These are phyloP conservation scores for Bombus ignitus DNA, from an alignment of 1,140 invertebrate species.

Conservation along the genomic window DNA sequence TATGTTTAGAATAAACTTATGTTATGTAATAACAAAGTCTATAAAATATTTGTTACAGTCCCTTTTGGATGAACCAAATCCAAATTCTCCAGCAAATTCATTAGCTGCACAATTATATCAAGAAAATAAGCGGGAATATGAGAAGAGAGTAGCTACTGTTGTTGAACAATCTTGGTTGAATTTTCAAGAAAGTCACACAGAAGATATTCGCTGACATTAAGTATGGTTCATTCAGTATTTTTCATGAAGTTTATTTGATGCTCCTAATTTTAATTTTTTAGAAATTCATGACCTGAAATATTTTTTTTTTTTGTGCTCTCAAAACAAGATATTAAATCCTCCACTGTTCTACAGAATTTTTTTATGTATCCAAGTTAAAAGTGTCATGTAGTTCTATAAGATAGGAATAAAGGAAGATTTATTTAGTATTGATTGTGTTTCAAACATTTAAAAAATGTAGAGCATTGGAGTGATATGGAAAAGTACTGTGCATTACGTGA, in stretches of 20 bases:
- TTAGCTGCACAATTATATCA: constrained; percentile 88
- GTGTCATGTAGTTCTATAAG: neutral
- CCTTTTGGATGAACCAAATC: constrained; percentile 87
- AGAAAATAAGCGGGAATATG: constrained; percentile 87
- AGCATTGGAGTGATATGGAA: constrained; percentile 36
- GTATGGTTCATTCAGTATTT: constrained; percentile 35
- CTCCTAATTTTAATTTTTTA: constrained; percentile 5
- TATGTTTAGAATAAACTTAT: constrained; percentile 39
- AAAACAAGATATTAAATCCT: constrained; percentile 26
- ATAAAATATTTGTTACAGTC: constrained; percentile 82
- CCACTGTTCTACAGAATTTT: constrained; percentile 24
- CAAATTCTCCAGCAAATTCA: constrained; percentile 88
- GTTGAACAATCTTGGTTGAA: constrained; percentile 88
- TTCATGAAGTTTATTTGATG: constrained; percentile 1
- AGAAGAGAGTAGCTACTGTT: constrained; percentile 87
- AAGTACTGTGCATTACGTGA: constrained; percentile 61
- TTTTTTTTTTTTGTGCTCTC: constrained; percentile 2
- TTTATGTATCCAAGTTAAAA: neutral
- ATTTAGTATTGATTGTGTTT: constrained; percentile 42
- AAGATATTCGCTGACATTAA: constrained; percentile 81
- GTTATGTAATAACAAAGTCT: constrained; percentile 46
- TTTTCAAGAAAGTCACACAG: constrained; percentile 80
- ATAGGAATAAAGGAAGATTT: constrained; percentile 4
- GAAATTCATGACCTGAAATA: constrained; percentile 2
- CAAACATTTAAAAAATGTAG: constrained; percentile 42